Evolutionary conservation across 2,797 vertebrate species (phyloP), one percentile per base, ranked within the genome.

Genomic region (Rhynchotus rufescens): DNA sequence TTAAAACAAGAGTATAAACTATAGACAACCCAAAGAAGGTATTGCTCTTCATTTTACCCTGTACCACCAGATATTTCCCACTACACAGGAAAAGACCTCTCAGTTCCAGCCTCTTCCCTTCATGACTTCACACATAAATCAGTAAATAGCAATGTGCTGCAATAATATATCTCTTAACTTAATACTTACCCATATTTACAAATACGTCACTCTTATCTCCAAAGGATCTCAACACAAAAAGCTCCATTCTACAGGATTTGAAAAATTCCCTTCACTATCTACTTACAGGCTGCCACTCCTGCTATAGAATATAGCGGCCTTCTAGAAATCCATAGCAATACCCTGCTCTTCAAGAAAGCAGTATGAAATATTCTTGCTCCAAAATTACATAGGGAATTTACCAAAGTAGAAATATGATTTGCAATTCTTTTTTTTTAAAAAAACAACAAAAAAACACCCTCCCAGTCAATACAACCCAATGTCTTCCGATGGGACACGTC

Each of bases 111-210:
- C 32, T 85, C 69, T 89, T 80, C 71, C 28, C 92, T 57, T 60
- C 34, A 16, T 9, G 44, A 80, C 86, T 88, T 94, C 92, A 91
- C 73, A 80, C 72, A 44, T 16, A 79, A 92, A 76, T 74, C 77
- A 80, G 80, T 42, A 64, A 79, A 47, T 36, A 15, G 47, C 38
- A 19, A 5, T 5, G 25, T 26, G 26, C 49, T 26, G 15, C 22
- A n/a, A 32, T 9, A n/a, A 32, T 8, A 47, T 1, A 21, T 12
- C 20, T 21, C 34, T 20, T 45, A 34, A 45, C 49, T 54, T 88
- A 45, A 40, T 87, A 75, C 62, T 71, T 65, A 75, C 11, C 54
- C 15, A 25, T 49, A 51, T 16, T 66, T 78, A 59, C 21, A 49
- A 32, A 32, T 42, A 8, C 15, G 17, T 19, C 15, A 42, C 30